phyloP scores from a whole-genome alignment of 2,888 invertebrate genomes.

The Sarcophaga variegata region DNA sequence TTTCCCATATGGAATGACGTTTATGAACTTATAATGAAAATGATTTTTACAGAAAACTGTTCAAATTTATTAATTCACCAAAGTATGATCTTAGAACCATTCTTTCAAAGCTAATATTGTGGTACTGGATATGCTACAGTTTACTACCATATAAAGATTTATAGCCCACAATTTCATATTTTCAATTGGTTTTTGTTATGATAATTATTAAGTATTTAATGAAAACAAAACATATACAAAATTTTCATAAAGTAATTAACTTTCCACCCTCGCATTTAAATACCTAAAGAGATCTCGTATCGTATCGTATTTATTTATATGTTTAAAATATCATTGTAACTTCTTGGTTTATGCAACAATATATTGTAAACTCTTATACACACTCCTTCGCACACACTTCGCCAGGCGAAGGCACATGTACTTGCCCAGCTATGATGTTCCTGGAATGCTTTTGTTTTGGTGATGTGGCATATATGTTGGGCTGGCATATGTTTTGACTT shows the following conservation, averaged over 20 bases:
- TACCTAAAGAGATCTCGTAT: not conserved
- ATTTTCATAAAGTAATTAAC: not conserved
- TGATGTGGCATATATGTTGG: not conserved
- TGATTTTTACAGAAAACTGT: no score
- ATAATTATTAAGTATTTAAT: not conserved
- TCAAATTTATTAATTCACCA: no score
- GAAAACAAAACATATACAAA: not conserved
- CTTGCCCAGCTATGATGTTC: not conserved
- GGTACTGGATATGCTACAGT: no score
- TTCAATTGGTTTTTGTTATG: not conserved
- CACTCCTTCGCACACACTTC: not conserved
- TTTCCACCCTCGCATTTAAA: not conserved
- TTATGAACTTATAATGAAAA: no score
- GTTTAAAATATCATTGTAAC: not conserved
- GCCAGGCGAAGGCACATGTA: not conserved
- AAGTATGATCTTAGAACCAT: no score
- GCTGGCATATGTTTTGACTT: slow-evolving; percentile 67
- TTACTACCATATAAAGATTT: no score
- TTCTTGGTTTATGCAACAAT: slow-evolving; percentile 37
- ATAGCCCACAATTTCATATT: not conserved
- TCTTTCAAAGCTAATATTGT: no score
- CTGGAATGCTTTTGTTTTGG: slow-evolving; percentile 20
- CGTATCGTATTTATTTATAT: not conserved
- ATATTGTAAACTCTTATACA: slow-evolving; percentile 1
- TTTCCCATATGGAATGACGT: no score